Percentiles rank a stretch among this genome's conserved stretches.
Evolutionary conservation across 2,888 invertebrate species (phyloP).

Genomic region (Drosophila prolongata): DNA sequence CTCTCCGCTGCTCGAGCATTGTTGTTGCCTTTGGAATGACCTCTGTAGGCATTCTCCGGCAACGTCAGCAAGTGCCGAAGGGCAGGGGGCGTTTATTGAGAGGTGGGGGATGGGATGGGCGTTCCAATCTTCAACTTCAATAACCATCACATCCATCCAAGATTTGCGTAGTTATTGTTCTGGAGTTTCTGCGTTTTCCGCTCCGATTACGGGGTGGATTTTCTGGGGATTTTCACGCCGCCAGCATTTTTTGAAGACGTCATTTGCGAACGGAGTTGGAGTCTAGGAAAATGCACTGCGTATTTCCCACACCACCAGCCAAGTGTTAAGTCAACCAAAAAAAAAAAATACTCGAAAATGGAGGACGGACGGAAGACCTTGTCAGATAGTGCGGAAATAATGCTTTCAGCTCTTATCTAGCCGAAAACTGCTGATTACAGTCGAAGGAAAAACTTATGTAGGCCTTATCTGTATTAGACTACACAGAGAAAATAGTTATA

Average conservation of each 20-base stretch:
- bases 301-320: conserved; percentile 25
- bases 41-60: conserved; percentile 73
- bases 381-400: conserved; percentile 27
- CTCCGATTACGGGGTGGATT: conserved; percentile 62
- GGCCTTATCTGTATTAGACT: background rate
- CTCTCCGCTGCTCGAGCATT: conserved; percentile 55
- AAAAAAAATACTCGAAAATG: conserved; percentile 10
- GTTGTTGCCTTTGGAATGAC: conserved; percentile 83
- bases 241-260: conserved; percentile 50
- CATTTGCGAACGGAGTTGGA: conserved; percentile 43
- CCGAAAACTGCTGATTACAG: conserved; percentile 24
- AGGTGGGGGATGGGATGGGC: conserved; percentile 31
- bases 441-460: conserved; percentile 11
- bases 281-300: conserved; percentile 33
- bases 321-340: conserved; percentile 24
- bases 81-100: conserved; percentile 10
- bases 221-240: conserved; percentile 37
- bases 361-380: conserved; percentile 19
- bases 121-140: conserved; percentile 44
- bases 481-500: background rate
- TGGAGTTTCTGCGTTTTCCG: conserved; percentile 41
- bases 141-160: conserved; percentile 59
- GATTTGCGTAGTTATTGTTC: conserved; percentile 49
- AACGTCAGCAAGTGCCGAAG: conserved; percentile 27
- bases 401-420: conserved; percentile 25